Base-by-base conservation (phyloP, 2,797 vertebrate genomes). In the Pseudochirops cupreus region DNA sequence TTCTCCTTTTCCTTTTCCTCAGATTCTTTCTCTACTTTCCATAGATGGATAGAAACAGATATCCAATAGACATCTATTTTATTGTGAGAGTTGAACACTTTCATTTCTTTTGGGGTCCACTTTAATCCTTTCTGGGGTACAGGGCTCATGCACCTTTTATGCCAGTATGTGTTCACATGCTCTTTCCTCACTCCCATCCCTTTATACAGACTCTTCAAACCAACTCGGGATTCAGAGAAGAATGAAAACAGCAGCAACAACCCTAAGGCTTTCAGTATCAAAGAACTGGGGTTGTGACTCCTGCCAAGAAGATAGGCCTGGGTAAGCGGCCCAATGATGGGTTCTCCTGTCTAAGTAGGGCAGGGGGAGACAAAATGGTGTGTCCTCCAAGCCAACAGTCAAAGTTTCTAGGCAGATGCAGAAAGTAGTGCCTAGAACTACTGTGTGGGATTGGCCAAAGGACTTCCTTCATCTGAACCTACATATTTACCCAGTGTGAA, bases 31-130 rank as follows among this genome's bases (percentile, higher is more conserved):
- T 82, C 74, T 3, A 3, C 21, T 82, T 82, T 26, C 39, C 74
- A 82, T 26, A 46, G 67, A 82, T 26, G 26, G 67, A 82, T 82
- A 24, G n/a, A 82, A 82, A 74, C 18, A 74, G 62, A 74, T 74
- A 7, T 74, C 16, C 33, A 74, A n/a, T 21, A 82, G 6, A 82
- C 2, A 18, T n/a, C 5, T 39, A 6, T 46, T 82, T 82, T 82
- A 4, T 74, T 82, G 46, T 90, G 13, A 87, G 62, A 95, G 58
- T 95, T 94, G 46, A 91, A 56, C 89, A 92, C 94, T 93, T 97
- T 97, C 97, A 96, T 97, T 97, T 29, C 95, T 92, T 9, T 46
- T 62, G 59, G 14, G 92, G 91, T 53, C 55, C 56, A 24, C 92
- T 89, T 90, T 56, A 74, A 93, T 52, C 92, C 90, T 91, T 67